Percentiles rank a stretch among this genome's conserved stretches.
These are phyloP conservation scores for Alcis repandata DNA, from an alignment of 2,888 invertebrate genomes.

Conservation along the genomic window DNA sequence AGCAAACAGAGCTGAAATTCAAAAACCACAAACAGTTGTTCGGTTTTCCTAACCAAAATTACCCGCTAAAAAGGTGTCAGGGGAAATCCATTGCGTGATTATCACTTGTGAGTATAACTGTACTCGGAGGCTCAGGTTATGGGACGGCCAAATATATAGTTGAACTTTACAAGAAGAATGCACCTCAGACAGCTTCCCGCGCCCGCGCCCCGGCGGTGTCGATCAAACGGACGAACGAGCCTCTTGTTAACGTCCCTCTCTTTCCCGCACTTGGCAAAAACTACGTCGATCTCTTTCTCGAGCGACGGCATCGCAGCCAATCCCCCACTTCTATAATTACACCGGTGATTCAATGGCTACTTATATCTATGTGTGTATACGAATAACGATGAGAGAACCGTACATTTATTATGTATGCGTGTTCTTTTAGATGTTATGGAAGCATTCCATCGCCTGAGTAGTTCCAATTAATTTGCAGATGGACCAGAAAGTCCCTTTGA, in stretches of 20 bases:
- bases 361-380: slow-evolving; percentile 81
- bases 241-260: slow-evolving; percentile 83
- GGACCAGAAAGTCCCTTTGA: slow-evolving; percentile 4
- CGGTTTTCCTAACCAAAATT: slow-evolving; percentile 27
- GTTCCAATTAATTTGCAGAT: slow-evolving; percentile 72
- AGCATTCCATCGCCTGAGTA: slow-evolving; percentile 67
- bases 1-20: neutral
- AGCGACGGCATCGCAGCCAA: slow-evolving; percentile 84
- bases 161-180: slow-evolving; percentile 86
- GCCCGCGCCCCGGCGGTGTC: slow-evolving; percentile 84
- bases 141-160: slow-evolving; percentile 83
- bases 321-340: slow-evolving; percentile 87
- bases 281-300: slow-evolving; percentile 67
- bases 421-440: slow-evolving; percentile 77
- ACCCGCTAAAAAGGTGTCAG: slow-evolving; percentile 25
- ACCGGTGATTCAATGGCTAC: slow-evolving; percentile 87
- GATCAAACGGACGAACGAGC: slow-evolving; percentile 86
- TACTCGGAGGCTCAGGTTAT: slow-evolving; percentile 63
- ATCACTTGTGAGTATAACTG: slow-evolving; percentile 70
- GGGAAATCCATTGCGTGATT: slow-evolving; percentile 47
- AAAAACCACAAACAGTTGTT: slow-evolving; percentile 1
- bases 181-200: slow-evolving; percentile 82
- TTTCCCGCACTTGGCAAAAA: slow-evolving; percentile 62
- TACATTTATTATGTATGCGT: slow-evolving; percentile 77
- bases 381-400: slow-evolving; percentile 82